phyloP scores from a whole-genome alignment of 2,113 vertebrate genomes.

The Lophotis ruficrista region DNA sequence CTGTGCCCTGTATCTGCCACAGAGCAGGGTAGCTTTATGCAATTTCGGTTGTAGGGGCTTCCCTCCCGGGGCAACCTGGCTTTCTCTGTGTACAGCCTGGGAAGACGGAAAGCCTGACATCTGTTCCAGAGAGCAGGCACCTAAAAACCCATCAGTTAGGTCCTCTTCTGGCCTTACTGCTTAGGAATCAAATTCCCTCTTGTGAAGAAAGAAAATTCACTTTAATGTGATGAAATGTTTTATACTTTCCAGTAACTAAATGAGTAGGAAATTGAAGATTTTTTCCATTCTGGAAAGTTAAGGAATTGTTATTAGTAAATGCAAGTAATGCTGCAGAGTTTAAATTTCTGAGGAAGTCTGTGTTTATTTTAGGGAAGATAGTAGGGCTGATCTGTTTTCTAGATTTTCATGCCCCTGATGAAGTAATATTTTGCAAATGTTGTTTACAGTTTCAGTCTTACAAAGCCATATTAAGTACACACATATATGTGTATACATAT shows the following conservation, averaged over 20 bases:
- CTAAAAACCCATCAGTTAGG: neutral
- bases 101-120: neutral
- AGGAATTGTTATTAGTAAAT: conserved; percentile 30
- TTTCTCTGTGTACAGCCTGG: neutral
- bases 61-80: neutral
- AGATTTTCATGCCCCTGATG: neutral
- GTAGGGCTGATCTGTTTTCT: neutral
- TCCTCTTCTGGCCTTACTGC: neutral
- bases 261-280: neutral
- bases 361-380: conserved; percentile 46
- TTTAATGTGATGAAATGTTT: neutral
- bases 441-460: conserved; percentile 18
- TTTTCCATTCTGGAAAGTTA: conserved; percentile 28
- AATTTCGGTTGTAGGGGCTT: rapidly evolving
- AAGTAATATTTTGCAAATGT: conserved; percentile 54
- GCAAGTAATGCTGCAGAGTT: neutral
- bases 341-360: conserved; percentile 30
- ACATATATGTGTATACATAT: neutral
- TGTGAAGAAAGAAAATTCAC: neutral
- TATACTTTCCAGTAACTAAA: conserved; percentile 22
- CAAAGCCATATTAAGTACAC: neutral
- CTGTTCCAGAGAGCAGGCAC: neutral
- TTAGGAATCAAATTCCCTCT: neutral
- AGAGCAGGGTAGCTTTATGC: neutral
- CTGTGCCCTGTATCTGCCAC: neutral